Percentiles rank a stretch among this genome's conserved stretches.
phyloP scores from a whole-genome alignment of 2,797 vertebrate species.

The Vipera ursinii region DNA sequence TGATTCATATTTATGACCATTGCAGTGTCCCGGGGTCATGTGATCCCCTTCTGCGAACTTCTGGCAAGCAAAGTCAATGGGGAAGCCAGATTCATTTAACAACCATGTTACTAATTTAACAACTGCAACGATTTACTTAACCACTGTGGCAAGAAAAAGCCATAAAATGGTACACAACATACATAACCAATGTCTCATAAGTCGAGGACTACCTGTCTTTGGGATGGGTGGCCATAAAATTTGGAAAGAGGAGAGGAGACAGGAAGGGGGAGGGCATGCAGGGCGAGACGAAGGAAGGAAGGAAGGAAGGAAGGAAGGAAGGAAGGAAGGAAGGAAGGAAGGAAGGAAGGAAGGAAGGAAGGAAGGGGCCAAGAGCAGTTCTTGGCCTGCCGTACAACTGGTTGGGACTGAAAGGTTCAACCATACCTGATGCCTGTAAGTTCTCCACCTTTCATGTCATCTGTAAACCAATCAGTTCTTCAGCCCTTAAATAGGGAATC shows the following conservation, averaged over 20 bases:
- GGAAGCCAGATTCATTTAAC: not conserved
- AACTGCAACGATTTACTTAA: not conserved
- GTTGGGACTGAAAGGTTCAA: not conserved
- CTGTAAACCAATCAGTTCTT: not conserved
- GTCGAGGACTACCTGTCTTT: not conserved
- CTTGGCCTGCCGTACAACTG: not conserved
- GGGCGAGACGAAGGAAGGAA: not conserved
- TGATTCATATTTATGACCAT: not conserved
- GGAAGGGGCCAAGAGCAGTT: not conserved
- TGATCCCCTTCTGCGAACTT: not conserved
- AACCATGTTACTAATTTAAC: not conserved
- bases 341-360: not conserved
- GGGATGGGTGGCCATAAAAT: not conserved
- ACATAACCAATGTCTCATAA: not conserved
- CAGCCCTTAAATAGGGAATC: not conserved
- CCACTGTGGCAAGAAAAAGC: not conserved
- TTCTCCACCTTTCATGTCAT: not conserved
- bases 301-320: not conserved
- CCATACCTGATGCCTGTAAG: not conserved
- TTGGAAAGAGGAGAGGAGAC: not conserved
- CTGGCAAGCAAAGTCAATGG: not conserved
- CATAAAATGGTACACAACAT: not conserved
- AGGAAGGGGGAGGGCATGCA: too few relatives aligned
- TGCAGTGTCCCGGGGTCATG: not conserved
- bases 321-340: not conserved